These are phyloP conservation scores for Todiramphus chloris DNA, from an alignment of 2,113 vertebrate genomes.

Conservation along the genomic window DNA sequence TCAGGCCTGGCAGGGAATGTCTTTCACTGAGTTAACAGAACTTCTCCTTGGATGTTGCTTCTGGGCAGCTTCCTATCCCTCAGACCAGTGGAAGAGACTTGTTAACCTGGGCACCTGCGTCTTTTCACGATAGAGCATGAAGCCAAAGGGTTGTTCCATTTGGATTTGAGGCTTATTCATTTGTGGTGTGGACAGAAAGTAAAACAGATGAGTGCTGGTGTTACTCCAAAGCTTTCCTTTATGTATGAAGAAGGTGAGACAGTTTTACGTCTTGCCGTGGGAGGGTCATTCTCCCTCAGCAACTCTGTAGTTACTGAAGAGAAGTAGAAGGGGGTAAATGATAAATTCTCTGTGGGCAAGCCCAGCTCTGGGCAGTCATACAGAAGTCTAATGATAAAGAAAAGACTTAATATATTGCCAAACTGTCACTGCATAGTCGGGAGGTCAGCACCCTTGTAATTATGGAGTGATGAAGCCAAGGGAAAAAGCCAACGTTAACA, in stretches of 20 bases:
- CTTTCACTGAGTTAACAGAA: not conserved
- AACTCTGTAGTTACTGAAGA: not conserved
- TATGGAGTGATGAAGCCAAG: not conserved
- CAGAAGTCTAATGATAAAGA: not conserved
- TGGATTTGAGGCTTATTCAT: not conserved
- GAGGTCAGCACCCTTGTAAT: slow-evolving; percentile 34
- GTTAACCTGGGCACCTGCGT: not conserved
- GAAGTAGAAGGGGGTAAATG: not conserved
- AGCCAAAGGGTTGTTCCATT: not conserved
- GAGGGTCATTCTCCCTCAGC: not conserved
- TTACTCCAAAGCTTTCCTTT: not conserved
- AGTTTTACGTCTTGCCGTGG: not conserved
- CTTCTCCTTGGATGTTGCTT: not conserved
- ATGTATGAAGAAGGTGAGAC: not conserved
- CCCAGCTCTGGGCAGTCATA: not conserved
- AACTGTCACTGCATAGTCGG: not conserved
- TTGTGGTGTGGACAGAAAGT: not conserved
- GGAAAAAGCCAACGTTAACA: slow-evolving; percentile 18
- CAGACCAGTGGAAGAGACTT: not conserved
- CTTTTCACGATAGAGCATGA: not conserved
- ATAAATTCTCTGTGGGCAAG: not conserved
- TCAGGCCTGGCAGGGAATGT: not conserved
- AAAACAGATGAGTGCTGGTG: not conserved
- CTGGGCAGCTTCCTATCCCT: not conserved
- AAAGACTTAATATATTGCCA: not conserved